A percentile compares a stretch with the other conserved stretches of the same genome.
Evolutionary conservation across 2,797 vertebrate species (phyloP).

Genomic region (Chaetodon trifasciatus): DNA sequence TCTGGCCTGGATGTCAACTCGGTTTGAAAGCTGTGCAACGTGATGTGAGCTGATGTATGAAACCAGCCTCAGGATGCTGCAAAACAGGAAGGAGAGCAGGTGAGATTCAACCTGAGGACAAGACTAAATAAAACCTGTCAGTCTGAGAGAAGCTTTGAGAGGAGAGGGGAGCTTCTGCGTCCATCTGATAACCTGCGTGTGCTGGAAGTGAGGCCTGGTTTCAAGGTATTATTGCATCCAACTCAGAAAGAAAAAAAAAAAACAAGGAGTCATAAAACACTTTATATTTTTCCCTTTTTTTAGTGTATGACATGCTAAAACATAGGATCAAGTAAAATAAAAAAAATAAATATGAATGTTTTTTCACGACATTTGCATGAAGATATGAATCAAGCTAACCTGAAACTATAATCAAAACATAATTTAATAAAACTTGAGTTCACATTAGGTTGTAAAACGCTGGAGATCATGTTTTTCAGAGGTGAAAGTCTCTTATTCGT

Average conservation of each 20-base stretch:
- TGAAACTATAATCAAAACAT: too few species aligned
- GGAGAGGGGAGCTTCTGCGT: not conserved
- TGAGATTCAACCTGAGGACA: slow-evolving; percentile 10
- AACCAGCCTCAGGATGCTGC: not conserved
- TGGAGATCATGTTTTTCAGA: too few species aligned
- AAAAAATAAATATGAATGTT: too few species aligned
- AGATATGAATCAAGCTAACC: too few species aligned
- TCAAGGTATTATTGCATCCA: not conserved
- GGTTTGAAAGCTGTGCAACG: not conserved
- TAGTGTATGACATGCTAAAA: too few species aligned
- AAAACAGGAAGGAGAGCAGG: slow-evolving; percentile 13
- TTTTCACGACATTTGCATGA: too few species aligned
- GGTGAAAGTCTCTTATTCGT: too few species aligned
- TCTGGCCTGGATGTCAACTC: not conserved
- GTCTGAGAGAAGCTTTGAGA: not conserved
- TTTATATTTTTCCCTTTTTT: too few species aligned
- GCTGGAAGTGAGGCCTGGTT: not conserved
- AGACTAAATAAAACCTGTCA: slow-evolving; percentile 1
- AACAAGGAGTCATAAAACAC: too few species aligned
- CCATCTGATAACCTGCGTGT: not conserved
- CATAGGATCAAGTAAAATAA: too few species aligned
- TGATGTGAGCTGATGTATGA: slow-evolving; percentile 1
- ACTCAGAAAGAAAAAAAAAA: not conserved
- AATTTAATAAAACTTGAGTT: too few species aligned
- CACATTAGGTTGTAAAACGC: too few species aligned